Conservation (phyloP, 2,888 invertebrate genomes). For the Dasypogon diadema region DNA sequence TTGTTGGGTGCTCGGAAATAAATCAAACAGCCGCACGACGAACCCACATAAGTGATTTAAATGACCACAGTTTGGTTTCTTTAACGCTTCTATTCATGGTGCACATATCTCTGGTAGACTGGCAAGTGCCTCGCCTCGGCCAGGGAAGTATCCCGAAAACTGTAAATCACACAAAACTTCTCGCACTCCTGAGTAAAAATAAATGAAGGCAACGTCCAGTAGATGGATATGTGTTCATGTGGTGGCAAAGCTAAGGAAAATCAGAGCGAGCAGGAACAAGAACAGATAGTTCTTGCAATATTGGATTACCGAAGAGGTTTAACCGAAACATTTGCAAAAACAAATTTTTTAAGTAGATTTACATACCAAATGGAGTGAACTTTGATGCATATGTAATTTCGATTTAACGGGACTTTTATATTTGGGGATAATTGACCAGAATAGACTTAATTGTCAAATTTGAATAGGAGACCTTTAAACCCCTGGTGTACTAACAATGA, state of each 20-base stretch:
- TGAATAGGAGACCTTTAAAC: too few relatives aligned
- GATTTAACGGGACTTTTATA: too few relatives aligned
- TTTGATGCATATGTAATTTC: too few relatives aligned
- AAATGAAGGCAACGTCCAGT: conserved; percentile 19
- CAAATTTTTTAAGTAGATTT: neutral
- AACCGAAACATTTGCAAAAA: conserved; percentile 22
- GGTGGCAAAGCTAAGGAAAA: conserved; percentile 19
- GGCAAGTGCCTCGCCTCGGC: neutral
- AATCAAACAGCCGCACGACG: conserved; percentile 62
- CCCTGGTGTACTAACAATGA: too few relatives aligned
- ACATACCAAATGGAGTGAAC: too few relatives aligned
- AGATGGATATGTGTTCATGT: conserved; percentile 19
- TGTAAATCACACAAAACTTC: conserved; percentile 20
- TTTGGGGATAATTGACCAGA: too few relatives aligned
- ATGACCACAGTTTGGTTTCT: conserved; percentile 38
- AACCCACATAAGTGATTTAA: conserved; percentile 43
- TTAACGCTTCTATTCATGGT: conserved; percentile 27
- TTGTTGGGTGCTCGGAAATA: conserved; percentile 58
- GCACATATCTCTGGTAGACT: conserved; percentile 10
- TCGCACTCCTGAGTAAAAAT: conserved; percentile 19
- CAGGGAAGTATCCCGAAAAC: neutral
- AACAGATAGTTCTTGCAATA: neutral
- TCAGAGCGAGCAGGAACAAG: neutral
- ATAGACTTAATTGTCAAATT: too few relatives aligned
- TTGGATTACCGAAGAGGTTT: neutral